Evolutionary conservation across 2,113 vertebrate genomes (phyloP).

Genomic region (Vulpes vulpes): DNA sequence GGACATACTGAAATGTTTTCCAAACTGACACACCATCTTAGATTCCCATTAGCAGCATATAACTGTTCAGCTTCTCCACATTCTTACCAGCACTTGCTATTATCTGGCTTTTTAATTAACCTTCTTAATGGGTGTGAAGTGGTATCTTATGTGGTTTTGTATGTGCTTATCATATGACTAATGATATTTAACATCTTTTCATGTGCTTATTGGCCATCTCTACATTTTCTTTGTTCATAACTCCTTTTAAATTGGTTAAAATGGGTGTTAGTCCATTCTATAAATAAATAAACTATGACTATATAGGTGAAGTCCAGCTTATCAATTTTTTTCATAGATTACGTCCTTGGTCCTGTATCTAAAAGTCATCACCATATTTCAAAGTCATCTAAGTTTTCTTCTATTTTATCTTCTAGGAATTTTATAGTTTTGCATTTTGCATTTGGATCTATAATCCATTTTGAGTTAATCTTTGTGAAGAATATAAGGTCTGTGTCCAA

Average conservation of each 20-base stretch:
- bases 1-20: neutral
- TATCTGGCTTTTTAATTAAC: neutral
- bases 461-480: neutral
- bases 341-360: neutral
- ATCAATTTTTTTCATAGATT: neutral
- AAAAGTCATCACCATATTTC: neutral
- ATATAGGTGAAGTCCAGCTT: neutral
- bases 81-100: neutral
- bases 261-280: neutral
- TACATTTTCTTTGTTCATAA: neutral
- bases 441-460: neutral
- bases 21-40: neutral
- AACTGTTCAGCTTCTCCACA: neutral
- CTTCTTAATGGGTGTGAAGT: neutral
- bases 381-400: neutral
- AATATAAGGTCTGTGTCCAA: neutral
- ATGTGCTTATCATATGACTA: neutral
- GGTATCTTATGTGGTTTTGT: neutral
- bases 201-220: neutral
- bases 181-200: neutral
- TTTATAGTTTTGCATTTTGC: neutral
- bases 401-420: neutral
- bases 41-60: neutral
- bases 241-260: neutral
- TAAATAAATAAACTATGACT: neutral